A percentile compares a stretch with the other conserved stretches of the same genome.
phyloP scores from a whole-genome alignment of 1,140 invertebrate species.

The Mya arenaria region DNA sequence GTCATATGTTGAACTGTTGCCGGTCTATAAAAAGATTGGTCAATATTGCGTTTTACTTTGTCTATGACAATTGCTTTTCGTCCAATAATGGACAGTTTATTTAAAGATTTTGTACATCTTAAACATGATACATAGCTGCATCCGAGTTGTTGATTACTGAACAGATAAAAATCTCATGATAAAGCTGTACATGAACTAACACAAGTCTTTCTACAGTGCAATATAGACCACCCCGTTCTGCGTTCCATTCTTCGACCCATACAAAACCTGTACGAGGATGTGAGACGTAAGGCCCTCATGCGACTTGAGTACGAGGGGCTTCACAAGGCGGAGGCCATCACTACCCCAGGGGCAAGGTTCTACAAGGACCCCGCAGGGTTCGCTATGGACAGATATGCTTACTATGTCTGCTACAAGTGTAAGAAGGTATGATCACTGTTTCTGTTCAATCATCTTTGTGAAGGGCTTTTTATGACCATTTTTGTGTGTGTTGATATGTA shows the following conservation, averaged over 20 bases:
- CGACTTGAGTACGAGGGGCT: constrained; percentile 97
- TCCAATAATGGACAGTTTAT: no score
- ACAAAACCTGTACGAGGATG: constrained; percentile 92
- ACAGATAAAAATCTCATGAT: no score
- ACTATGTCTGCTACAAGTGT: constrained; percentile 99
- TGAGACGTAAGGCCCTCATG: constrained; percentile 96
- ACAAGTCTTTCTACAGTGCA: constrained; percentile 82
- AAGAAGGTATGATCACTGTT: constrained; percentile 87
- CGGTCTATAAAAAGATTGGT: no score
- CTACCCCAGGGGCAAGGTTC: constrained; percentile 85
- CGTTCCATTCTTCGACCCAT: constrained; percentile 91
- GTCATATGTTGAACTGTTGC: no score
- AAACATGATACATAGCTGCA: no score
- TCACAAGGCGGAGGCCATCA: constrained; percentile 88
- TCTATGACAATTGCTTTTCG: no score
- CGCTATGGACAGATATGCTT: constrained; percentile 98
- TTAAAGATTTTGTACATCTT: no score
- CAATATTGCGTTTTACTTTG: no score
- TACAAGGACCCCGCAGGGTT: constrained; percentile 91
- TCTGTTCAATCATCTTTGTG: not conserved
- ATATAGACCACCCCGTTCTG: constrained; percentile 92
- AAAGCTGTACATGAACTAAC: not conserved
- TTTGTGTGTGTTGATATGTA: no score
- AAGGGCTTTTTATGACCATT: no score
- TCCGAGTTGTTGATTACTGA: no score